phyloP scores from a whole-genome alignment of 2,797 vertebrate species.

The Lophotriccus pileatus region DNA sequence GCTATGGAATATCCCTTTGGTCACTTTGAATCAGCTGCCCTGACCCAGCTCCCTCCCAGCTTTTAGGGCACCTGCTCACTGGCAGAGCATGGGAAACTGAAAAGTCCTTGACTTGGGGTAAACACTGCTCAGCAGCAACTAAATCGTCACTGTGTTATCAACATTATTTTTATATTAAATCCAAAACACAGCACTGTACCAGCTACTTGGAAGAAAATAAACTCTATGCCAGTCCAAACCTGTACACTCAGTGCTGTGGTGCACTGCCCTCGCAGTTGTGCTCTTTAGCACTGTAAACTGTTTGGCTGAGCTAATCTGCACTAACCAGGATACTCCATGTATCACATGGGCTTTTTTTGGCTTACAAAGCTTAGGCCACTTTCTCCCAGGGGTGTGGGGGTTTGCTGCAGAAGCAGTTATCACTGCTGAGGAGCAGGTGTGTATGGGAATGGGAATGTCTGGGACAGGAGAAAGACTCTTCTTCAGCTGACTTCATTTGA shows the following conservation, averaged over 20 bases:
- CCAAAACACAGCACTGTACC: not conserved
- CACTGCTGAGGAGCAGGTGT: not conserved
- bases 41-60: not conserved
- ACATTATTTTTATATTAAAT: not conserved
- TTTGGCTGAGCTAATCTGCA: not conserved
- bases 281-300: not conserved
- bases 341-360: accelerated
- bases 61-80: not conserved
- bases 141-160: not conserved
- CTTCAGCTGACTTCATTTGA: not conserved
- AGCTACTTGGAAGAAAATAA: not conserved
- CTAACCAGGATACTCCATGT: not conserved
- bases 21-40: too few relatives aligned
- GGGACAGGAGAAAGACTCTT: not conserved
- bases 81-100: not conserved
- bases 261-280: accelerated
- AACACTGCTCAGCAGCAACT: too few relatives aligned
- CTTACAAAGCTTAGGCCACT: accelerated
- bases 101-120: not conserved
- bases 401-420: not conserved
- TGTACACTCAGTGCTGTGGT: accelerated
- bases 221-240: not conserved
- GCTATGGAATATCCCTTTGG: not conserved
- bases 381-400: not conserved
- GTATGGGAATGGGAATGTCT: not conserved